Conservation (phyloP, 1,140 invertebrate species). For the Bradysia coprophila region DNA sequence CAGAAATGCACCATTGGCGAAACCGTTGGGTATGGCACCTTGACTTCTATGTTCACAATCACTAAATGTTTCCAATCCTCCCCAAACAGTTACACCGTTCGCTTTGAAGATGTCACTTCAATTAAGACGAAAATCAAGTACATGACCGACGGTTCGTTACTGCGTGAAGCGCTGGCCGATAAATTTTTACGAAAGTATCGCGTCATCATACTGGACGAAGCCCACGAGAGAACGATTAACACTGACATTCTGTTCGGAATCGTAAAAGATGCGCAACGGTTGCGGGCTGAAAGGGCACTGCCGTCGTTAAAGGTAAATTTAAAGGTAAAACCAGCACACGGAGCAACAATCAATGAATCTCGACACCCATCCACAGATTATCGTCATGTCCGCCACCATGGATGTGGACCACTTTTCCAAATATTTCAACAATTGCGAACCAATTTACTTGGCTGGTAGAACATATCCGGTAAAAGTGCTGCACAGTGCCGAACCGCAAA, state of each 20-base stretch:
- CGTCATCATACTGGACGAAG: slow-evolving; percentile 87
- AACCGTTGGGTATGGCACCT: slow-evolving; percentile 17
- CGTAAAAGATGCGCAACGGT: slow-evolving; percentile 56
- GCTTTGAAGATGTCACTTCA: slow-evolving; percentile 70
- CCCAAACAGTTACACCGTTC: slow-evolving; percentile 59
- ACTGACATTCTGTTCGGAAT: slow-evolving; percentile 85
- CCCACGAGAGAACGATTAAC: slow-evolving; percentile 89
- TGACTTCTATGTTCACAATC: background rate
- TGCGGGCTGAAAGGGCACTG: slow-evolving; percentile 37
- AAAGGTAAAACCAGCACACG: too few relatives aligned
- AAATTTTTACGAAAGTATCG: slow-evolving; percentile 47
- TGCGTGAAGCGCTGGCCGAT: slow-evolving; percentile 64
- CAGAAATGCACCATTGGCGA: slow-evolving; percentile 25
- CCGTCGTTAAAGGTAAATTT: slow-evolving; percentile 40
- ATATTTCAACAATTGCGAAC: slow-evolving; percentile 76
- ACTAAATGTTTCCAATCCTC: background rate
- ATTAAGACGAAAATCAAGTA: slow-evolving; percentile 60
- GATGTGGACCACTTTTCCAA: slow-evolving; percentile 81
- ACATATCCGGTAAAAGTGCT: slow-evolving; percentile 69
- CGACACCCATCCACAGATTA: slow-evolving; percentile 29
- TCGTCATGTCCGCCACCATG: slow-evolving; percentile 92
- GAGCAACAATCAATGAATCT: background rate
- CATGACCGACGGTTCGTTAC: slow-evolving; percentile 80
- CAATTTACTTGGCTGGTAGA: slow-evolving; percentile 78
- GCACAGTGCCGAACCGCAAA: slow-evolving; percentile 53